Base-by-base conservation (phyloP, 2,888 invertebrate genomes). In the Glaucopsyche alexis region DNA sequence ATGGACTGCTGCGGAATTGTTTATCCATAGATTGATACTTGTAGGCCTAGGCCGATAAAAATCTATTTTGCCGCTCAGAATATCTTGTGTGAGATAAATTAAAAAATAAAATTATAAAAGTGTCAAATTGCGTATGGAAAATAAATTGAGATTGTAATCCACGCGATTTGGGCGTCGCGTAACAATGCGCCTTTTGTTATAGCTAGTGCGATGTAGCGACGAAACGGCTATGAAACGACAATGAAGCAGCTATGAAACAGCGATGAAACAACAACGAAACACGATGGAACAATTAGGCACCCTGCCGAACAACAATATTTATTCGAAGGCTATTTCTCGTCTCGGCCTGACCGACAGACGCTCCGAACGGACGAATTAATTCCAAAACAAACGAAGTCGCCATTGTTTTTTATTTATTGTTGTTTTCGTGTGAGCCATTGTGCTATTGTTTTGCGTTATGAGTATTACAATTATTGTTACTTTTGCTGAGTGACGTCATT, bases 301-400 rank as follows among this genome's bases (percentile, higher is more conserved):
- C 29, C 60, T 60, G 60, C 60, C 60, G 60, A 38, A 60, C 60
- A 40, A 66, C 66, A 66, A 66, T 66, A 66, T 66, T 66, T 40
- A 66, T 66, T 60, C 60, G 13, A 9, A 29, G 60, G 60, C 60
- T 29, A 38, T 55, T 29, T 29, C 60, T 38, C 60, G 60, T 11
- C 47, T 47, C 47, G 42, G 42, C 42, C 42, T 42, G 42, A 42
- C 42, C 55, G 55, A 29, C 60, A 13, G 60, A 29, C 29, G 1
- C 29, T 29, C 29, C 29, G 47, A 29, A 60, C 55, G 55, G 55
- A 55, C 60, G 60, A 60, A 60, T 14, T 60, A 60, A 60, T 60
- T 60, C 60, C 60, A 60, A 60, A 60, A 60, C 60, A 14, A 60
- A 14, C 60, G 29, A 6, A 42, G 42, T 29, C 11, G 13, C 29